Evolutionary conservation across 2,888 invertebrate genomes (phyloP).

Genomic region (Athripsodes cinereus): DNA sequence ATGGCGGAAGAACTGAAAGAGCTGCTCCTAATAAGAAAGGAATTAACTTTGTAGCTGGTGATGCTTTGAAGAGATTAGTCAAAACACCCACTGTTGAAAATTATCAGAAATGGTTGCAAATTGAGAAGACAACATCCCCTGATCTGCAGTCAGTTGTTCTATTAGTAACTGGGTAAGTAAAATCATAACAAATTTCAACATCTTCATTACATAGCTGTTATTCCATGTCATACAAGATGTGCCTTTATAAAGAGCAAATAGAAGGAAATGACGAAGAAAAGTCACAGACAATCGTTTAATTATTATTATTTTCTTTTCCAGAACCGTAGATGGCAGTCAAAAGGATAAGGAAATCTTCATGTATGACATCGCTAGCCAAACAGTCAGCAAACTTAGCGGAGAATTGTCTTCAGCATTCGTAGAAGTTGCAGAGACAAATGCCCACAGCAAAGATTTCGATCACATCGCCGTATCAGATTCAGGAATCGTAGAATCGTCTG

Average conservation of each 20-base stretch:
- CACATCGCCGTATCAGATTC: constrained; percentile 50
- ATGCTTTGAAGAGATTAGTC: constrained; percentile 67
- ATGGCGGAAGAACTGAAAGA: constrained; percentile 49
- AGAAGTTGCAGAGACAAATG: constrained; percentile 81
- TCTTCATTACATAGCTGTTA: constrained; percentile 2
- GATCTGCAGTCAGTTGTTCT: constrained; percentile 77
- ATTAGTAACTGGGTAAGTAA: constrained; percentile 70
- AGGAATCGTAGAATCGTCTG: constrained; percentile 32
- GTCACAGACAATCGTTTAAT: too few relatives aligned
- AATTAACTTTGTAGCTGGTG: constrained; percentile 68
- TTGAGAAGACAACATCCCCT: constrained; percentile 65
- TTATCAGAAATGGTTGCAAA: constrained; percentile 73
- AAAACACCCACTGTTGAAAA: constrained; percentile 71
- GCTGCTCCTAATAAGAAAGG: constrained; percentile 55
- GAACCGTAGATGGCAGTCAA: constrained; percentile 39
- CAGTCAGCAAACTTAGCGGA: constrained; percentile 71
- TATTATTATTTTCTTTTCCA: constrained; percentile 34
- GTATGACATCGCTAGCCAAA: constrained; percentile 72
- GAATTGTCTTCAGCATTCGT: constrained; percentile 81
- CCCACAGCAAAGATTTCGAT: constrained; percentile 59
- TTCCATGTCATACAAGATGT: too few relatives aligned
- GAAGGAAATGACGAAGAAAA: too few relatives aligned
- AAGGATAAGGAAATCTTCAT: constrained; percentile 76
- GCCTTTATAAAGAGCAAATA: neutral
- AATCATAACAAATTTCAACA: too few relatives aligned